A percentile compares a stretch with the other conserved stretches of the same genome.
These are phyloP conservation scores for Collichthys lucidus DNA, from an alignment of 2,113 vertebrate genomes.

Conservation along the genomic window DNA sequence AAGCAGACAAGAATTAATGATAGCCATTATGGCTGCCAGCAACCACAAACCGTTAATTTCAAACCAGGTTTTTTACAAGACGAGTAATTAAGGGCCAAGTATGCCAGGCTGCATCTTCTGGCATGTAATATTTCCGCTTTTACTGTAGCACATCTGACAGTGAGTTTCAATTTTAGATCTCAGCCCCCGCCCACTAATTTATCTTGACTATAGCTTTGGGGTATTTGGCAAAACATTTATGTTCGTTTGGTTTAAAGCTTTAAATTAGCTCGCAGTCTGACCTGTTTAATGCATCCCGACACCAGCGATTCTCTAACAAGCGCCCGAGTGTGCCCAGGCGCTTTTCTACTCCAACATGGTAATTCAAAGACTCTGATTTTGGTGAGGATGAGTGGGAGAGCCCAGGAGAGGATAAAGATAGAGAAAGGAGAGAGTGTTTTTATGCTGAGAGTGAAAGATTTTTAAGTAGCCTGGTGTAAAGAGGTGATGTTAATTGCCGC, in stretches of 20 bases:
- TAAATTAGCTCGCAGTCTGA: constrained; percentile 70
- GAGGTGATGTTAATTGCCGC: constrained; percentile 67
- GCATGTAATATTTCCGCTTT: constrained; percentile 59
- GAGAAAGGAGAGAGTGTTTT: constrained; percentile 23
- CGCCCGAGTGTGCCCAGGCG: constrained; percentile 30
- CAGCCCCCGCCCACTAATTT: constrained; percentile 64
- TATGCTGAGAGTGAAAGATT: constrained; percentile 47
- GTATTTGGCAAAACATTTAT: constrained; percentile 80
- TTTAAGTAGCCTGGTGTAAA: constrained; percentile 65
- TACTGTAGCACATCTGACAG: constrained; percentile 65
- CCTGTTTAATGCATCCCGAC: constrained; percentile 74
- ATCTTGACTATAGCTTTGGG: constrained; percentile 70
- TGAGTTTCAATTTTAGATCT: constrained; percentile 62
- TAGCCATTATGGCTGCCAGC: constrained; percentile 68
- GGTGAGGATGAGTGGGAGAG: constrained; percentile 45
- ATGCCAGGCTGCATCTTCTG: constrained; percentile 59
- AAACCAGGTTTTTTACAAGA: constrained; percentile 67
- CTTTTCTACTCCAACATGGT: constrained; percentile 35
- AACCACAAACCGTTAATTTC: constrained; percentile 71
- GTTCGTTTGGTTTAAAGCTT: constrained; percentile 66
- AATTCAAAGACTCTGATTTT: constrained; percentile 69
- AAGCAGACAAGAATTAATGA: constrained; percentile 81
- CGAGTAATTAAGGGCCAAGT: constrained; percentile 61
- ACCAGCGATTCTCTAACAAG: constrained; percentile 67
- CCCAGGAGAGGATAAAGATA: constrained; percentile 32